Evolutionary conservation across 2,113 vertebrate genomes (phyloP).

Genomic region (Lampris megalopsis): DNA sequence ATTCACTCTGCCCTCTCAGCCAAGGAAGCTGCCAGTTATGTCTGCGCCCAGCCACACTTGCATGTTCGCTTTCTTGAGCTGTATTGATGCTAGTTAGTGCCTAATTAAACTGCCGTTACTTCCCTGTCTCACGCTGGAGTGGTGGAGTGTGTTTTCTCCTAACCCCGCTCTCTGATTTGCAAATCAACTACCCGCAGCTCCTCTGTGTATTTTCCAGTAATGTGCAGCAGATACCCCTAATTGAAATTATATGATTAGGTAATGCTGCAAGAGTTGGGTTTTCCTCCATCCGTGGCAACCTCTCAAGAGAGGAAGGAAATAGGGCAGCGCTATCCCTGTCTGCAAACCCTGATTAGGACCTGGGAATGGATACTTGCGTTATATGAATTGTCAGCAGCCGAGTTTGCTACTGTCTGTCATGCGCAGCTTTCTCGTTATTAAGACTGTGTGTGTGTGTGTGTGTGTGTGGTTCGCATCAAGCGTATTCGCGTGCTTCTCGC

Average conservation of each 20-base stretch:
- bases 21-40: slow-evolving; percentile 41
- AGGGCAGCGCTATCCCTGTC: slow-evolving; percentile 11
- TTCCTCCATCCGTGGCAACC: slow-evolving; percentile 18
- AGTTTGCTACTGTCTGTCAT: slow-evolving; percentile 16
- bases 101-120: slow-evolving; percentile 52
- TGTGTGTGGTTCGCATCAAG: slow-evolving; percentile 5
- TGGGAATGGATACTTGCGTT: slow-evolving; percentile 20
- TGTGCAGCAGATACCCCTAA: slow-evolving; percentile 46
- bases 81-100: slow-evolving; percentile 26
- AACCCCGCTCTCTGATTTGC: slow-evolving; percentile 26
- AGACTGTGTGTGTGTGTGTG: slow-evolving; percentile 10
- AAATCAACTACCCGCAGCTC: slow-evolving; percentile 38
- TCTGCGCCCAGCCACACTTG: slow-evolving; percentile 18
- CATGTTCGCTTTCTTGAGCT: slow-evolving; percentile 40
- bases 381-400: slow-evolving; percentile 25
- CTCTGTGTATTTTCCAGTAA: slow-evolving; percentile 44
- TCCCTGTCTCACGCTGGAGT: slow-evolving; percentile 25
- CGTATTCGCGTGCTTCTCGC: slow-evolving; percentile 4
- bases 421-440: background rate
- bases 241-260: slow-evolving; percentile 62
- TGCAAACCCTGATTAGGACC: slow-evolving; percentile 37
- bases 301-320: slow-evolving; percentile 34
- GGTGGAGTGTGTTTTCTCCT: slow-evolving; percentile 15
- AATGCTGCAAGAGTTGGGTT: slow-evolving; percentile 36
- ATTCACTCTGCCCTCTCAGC: background rate